These are phyloP conservation scores for Monochamus saltuarius DNA, from an alignment of 1,140 invertebrate species.

Conservation along the genomic window DNA sequence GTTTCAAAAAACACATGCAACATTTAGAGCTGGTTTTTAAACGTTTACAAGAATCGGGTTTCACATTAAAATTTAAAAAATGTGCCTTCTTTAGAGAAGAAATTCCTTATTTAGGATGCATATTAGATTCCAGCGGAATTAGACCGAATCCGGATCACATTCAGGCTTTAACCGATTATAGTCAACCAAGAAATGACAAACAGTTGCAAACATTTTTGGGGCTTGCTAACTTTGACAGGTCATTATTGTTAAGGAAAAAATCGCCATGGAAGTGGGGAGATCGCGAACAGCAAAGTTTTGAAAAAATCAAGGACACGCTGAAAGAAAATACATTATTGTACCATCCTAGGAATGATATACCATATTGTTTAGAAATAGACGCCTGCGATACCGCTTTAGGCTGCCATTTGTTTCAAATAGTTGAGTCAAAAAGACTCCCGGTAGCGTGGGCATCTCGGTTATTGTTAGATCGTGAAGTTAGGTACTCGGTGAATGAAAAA, in stretches of 20 bases:
- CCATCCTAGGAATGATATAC: slow-evolving; percentile 4
- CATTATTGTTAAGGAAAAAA: slow-evolving; percentile 2
- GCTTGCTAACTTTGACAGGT: slow-evolving; percentile 7
- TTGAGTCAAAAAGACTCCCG: background rate
- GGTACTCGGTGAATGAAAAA: too few relatives aligned
- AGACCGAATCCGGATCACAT: background rate
- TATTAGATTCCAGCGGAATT: slow-evolving; percentile 1
- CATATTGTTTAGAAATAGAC: slow-evolving; percentile 6
- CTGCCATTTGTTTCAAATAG: slow-evolving; percentile 6
- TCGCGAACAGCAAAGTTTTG: background rate
- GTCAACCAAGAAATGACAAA: background rate
- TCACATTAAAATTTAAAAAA: background rate
- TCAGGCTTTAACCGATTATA: slow-evolving; percentile 7
- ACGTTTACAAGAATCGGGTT: background rate
- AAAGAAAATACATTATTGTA: slow-evolving; percentile 3
- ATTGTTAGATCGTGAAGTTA: too few relatives aligned
- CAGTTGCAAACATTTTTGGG: slow-evolving; percentile 4
- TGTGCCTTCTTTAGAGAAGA: background rate
- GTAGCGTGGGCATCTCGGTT: background rate
- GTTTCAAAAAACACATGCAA: background rate
- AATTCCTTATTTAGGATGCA: slow-evolving; percentile 11
- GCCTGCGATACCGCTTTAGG: slow-evolving; percentile 4
- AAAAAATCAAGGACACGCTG: background rate
- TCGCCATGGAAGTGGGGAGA: background rate
- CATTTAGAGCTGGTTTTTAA: slow-evolving; percentile 2